Base-by-base conservation (phyloP, 2,797 vertebrate species). In the Argyrosomus regius region DNA sequence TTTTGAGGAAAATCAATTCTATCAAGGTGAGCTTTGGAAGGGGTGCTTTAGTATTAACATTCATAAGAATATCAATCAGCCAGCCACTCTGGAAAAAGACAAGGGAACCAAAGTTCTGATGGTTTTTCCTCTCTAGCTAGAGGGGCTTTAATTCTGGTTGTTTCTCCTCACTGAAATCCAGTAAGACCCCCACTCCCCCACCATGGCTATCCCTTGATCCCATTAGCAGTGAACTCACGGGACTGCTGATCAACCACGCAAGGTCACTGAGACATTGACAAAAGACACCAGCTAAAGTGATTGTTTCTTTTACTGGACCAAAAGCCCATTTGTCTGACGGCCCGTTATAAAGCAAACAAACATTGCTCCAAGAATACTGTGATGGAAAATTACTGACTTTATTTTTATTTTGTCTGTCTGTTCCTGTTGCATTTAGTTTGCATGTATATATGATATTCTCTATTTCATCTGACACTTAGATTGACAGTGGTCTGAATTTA, bases 211-310 rank as follows among this genome's bases (percentile, higher is more conserved):
- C 77, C 64, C 71, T 76, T 87, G 53, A 90, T 88, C 82, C 83
- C 69, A 86, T 90, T 89, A 91, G 84, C 69, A 1, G 58, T 72
- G 62, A 84, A 66, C 82, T 78, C 81, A 20, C 14, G 61, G 75
- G 83, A 87, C 76, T 62, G 78, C 71, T 48, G 61, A 82, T 82
- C 76, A 87, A 62, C 75, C 74, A 76, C 52, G 77, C 79, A 83
- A 90, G 86, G 85, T 89, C 87, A 81, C 60, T 13, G 58, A 85
- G 79, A 76, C 77, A 85, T 14, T 49, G 84, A 78, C 75, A 67
- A 75, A 79, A 90, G 79, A 79, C 67, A 50, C 18, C 3, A 24
- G 70, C 72, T 74, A 41, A 61, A 78, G 18, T 28, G 39, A 65
- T 72, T 2, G 0, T 67, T 74, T 79, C 41, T 28, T 48, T 39